Base-by-base conservation (phyloP, 2,888 invertebrate species). In the Penaeus monodon region DNA sequence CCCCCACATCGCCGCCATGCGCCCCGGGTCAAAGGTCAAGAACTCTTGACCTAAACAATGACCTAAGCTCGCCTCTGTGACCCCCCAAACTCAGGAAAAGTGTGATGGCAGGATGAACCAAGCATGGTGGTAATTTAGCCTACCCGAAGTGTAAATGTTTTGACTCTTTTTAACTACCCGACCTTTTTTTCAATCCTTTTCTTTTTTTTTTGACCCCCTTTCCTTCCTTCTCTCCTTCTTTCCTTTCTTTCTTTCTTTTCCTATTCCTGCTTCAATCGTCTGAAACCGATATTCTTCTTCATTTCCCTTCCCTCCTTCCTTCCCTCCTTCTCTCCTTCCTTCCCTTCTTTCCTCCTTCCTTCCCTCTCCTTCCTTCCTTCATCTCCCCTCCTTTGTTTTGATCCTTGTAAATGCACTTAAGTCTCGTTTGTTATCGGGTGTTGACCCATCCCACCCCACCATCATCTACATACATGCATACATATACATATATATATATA, bases 1-100 rank as follows among this genome's bases (percentile, higher is more conserved):
- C 65, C 65, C 77, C 77, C 44, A 44, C 77, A 84, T 78, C 84
- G 65, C 65, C 83, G 66, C 38, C 68, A 76, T 65, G 77, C 84
- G 74, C 81, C 81, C 33, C 81, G 63, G 84, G 77, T 84, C 77
- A 78, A 44, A 44, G 84, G 84, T 84, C 77, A 84, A 44, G 10
- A 44, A 84, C 68, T 38, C 49, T 63, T 82, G 81, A 82, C 81
- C 83, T 76, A 70, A 76, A 27, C 44, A 44, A 84, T 76, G 76
- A 74, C 66, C 84, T 68, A 10, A 65, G 77, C 78, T 77, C 77
- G 49, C 84, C 84, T 84, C 76, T 77, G 84, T 84, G 77, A 84
- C 84, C 66, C 80, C 84, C 84, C 44, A 77, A 84, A 84, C 84
- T 84, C 84, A 84, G 84, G 84, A 84, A 84, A 77, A 77, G 84